These are phyloP conservation scores for Crambe crambe DNA, from an alignment of 37 sponge, comb jelly and placozoan species.

Conservation along the genomic window DNA sequence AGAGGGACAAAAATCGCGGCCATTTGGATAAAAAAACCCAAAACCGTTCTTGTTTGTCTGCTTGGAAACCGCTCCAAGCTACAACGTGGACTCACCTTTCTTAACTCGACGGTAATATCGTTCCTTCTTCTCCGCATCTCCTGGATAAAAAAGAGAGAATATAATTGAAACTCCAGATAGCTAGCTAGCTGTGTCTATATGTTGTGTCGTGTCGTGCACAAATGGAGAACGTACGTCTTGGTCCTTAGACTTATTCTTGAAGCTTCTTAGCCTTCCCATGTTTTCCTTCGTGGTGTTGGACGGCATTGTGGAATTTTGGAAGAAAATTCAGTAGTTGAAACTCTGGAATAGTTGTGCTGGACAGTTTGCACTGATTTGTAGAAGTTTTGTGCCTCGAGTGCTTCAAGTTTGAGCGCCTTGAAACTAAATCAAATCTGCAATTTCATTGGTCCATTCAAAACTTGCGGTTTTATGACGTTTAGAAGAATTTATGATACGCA, in stretches of 20 bases:
- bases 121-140: constrained; percentile 84
- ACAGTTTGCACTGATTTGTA: neutral
- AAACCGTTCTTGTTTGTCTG: no score
- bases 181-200: no score
- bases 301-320: constrained; percentile 50
- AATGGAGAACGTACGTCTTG: constrained; percentile 42
- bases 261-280: constrained; percentile 54
- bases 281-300: constrained; percentile 55
- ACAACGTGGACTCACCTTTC: constrained; percentile 63
- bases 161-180: neutral
- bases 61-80: no score
- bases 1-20: no score
- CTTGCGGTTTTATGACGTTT: neutral
- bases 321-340: no score
- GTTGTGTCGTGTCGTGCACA: no score
- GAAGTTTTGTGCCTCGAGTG: neutral
- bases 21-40: no score
- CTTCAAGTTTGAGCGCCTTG: neutral
- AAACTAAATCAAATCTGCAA: neutral
- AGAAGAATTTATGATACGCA: neutral
- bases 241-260: constrained; percentile 79
- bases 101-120: constrained; percentile 77
- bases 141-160: constrained; percentile 23
- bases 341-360: no score
- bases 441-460: constrained; percentile 21